phyloP scores from a whole-genome alignment of 2,888 invertebrate genomes.

The Harpagoxenus sublaevis region DNA sequence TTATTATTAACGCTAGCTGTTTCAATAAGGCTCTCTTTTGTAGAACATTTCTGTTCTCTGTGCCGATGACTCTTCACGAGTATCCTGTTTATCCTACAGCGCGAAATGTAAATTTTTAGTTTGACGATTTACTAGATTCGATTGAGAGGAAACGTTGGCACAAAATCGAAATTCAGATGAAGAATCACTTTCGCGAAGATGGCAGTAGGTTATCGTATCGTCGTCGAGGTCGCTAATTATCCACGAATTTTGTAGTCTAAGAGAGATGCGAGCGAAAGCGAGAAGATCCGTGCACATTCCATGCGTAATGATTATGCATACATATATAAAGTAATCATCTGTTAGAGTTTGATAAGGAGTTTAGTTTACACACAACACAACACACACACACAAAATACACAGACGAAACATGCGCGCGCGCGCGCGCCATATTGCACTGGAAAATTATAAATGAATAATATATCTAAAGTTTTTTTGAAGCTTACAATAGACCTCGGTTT shows the following conservation, averaged over 20 bases:
- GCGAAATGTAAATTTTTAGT: slow-evolving; percentile 1
- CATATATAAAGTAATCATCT: slow-evolving; percentile 75
- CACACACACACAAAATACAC: neutral
- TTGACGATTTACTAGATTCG: neutral
- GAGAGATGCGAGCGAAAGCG: slow-evolving; percentile 62
- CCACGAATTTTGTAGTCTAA: slow-evolving; percentile 25
- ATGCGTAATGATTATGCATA: slow-evolving; percentile 74
- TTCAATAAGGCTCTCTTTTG: neutral
- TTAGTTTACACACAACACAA: slow-evolving; percentile 59
- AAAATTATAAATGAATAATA: slow-evolving; percentile 75
- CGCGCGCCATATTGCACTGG: slow-evolving; percentile 69
- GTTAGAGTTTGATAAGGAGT: slow-evolving; percentile 81
- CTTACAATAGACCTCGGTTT: slow-evolving; percentile 80
- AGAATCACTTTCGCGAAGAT: slow-evolving; percentile 8
- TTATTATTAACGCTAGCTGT: neutral
- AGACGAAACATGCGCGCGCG: slow-evolving; percentile 1
- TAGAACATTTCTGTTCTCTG: neutral
- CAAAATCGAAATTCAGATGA: slow-evolving; percentile 6
- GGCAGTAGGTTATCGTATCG: neutral
- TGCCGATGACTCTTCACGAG: neutral
- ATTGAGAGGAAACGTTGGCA: neutral
- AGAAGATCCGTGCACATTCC: slow-evolving; percentile 81
- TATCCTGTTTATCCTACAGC: neutral
- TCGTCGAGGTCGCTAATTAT: slow-evolving; percentile 28
- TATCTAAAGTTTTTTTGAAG: slow-evolving; percentile 80